Evolutionary conservation across 2,113 vertebrate genomes (phyloP), one percentile per base, ranked within the genome.

Genomic region (Toxostoma redivivum): DNA sequence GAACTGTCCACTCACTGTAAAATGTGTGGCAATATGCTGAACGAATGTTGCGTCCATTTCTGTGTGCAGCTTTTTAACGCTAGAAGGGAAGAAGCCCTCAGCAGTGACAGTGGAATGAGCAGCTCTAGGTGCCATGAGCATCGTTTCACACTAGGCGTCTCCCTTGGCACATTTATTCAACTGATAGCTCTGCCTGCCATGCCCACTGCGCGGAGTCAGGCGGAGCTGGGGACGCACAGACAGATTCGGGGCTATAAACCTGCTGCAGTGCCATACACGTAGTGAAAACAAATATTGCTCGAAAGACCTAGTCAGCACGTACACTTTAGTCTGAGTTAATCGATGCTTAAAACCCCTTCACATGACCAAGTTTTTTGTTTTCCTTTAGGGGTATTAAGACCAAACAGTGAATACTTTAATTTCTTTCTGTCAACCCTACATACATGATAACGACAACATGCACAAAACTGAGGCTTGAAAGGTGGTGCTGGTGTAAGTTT

Each of bases 101-200:
- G 62, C 47, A 7, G 3, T 0, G 33, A 4, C 0, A 3, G 30
- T 1, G 11, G 42, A 15, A 28, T 0, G 28, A n/a, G 67, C 50
- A 27, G 74, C 85, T n/a, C 4, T 14, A 4, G 51, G 5, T 92
- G 96, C 90, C n/a, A 42, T 89, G 71, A 51, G 9, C 56, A 9
- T 0, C 1, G 5, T 7, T 65, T 37, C 5, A 51, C 96, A 81
- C 88, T 78, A 97, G 97, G 88, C 60, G 96, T 92, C 95, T 56
- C 92, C 79, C 95, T 87, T 11, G 11, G 61, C 44, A 16, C 7
- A 35, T 28, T 57, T 70, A 70, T 87, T 11, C 15, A 5, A 4
- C 69, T 1, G 40, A 14, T 35, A 91, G 67, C 44, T 22, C 33
- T 11, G 3, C 19, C 8, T 7, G 30, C 30, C n/a, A 1, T 11